Evolutionary conservation across 1,140 invertebrate species (phyloP), one percentile per base, ranked within the genome.

Genomic region (Glossosoma conforme): DNA sequence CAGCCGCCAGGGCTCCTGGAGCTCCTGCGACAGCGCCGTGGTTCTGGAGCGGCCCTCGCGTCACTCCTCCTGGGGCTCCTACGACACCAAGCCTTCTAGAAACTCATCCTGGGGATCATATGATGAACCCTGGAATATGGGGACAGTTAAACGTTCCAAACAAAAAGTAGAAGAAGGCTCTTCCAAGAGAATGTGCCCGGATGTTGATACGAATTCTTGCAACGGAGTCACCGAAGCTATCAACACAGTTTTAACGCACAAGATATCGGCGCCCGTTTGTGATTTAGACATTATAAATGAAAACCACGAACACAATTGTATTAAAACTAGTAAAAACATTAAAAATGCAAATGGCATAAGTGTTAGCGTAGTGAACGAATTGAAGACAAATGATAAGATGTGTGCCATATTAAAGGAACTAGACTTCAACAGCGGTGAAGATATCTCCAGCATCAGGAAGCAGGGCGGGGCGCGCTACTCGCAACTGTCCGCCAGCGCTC

Each of bases 61-160:
- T 17, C 85, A 91, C 64, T 86, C 85, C 57, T 90, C 87, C 18
- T 90, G 87, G 87, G 86, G 87, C 38, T 86, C 84, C 3, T 81
- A 80, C 24, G 84, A 87, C 63, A 81, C 79, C 46, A 68, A 79
- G 18, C 81, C 83, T 1, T 82, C 84, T 13, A 69, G 85, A 21
- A 87, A 86, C 52, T 85, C 83, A 64, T 86, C 84, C 2, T 85
- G 83, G 78, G 84, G 83, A 2, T 85, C 85, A 8, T 87, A 84
- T 59, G 85, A 87, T 54, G 81, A 83, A 37, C 80, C 77, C 1
- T 82, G 76, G 72, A 73, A 83, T 61, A 73, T 77, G 2, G 83
- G 83, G 2, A 85, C 81, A 0, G 82, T 86, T 0, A 81, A 80
- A 57, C 71, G 83, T 50, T 87, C 85, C 2, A 88, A 84, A 55